Evolutionary conservation across 1,140 invertebrate genomes (phyloP).

Genomic region (Laupala kohalensis): DNA sequence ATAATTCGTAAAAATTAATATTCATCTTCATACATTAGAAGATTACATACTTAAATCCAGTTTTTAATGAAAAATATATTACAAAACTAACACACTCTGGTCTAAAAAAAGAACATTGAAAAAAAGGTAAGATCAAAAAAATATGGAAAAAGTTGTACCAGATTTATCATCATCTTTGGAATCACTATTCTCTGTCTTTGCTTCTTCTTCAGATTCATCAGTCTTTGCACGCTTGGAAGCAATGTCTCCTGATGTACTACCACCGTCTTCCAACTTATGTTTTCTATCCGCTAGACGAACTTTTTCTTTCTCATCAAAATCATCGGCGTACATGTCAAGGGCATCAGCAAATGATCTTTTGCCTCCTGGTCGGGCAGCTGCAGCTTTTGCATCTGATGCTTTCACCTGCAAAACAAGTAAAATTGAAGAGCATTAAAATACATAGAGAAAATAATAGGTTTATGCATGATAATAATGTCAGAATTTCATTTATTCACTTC

Average conservation of each 20-base stretch:
- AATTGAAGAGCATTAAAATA: too few relatives aligned
- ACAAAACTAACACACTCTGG: neutral
- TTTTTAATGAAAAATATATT: neutral
- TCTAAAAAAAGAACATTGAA: neutral
- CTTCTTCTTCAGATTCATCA: neutral
- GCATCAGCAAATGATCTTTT: conserved; percentile 42
- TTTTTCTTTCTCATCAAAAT: conserved; percentile 70
- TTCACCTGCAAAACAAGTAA: neutral
- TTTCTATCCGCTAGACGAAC: conserved; percentile 18
- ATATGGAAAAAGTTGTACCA: too few relatives aligned
- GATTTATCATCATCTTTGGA: neutral
- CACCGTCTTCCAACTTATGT: conserved; percentile 21
- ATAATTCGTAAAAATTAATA: too few relatives aligned
- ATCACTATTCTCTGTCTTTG: neutral
- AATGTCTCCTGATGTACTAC: conserved; percentile 24
- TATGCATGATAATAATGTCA: too few relatives aligned
- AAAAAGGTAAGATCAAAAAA: too few relatives aligned
- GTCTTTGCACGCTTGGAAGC: conserved; percentile 11
- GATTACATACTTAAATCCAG: too few relatives aligned
- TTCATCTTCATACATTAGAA: too few relatives aligned
- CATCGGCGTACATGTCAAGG: conserved; percentile 90
- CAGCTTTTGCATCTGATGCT: neutral
- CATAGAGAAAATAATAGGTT: too few relatives aligned
- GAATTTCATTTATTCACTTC: too few relatives aligned
- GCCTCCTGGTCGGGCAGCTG: conserved; percentile 22